Evolutionary conservation across 1,140 invertebrate genomes (phyloP).

Genomic region (Drosophila ohnishii): DNA sequence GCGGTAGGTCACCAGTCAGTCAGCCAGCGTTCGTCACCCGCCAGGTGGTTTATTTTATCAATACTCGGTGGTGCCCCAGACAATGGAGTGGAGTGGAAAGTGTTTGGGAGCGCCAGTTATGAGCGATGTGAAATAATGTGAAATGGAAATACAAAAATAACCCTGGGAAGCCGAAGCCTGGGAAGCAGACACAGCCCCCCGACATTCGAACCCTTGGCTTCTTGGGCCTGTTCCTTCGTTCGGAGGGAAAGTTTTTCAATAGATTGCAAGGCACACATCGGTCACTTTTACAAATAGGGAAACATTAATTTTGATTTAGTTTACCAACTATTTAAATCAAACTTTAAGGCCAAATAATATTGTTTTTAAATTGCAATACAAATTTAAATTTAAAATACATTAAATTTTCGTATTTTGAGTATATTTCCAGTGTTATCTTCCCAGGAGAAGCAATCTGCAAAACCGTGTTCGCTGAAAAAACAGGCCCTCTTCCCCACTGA

Average conservation of each 20-base stretch:
- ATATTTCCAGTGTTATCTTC: background rate
- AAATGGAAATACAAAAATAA: background rate
- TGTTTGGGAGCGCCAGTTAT: slow-evolving; percentile 35
- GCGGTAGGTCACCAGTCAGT: slow-evolving; percentile 44
- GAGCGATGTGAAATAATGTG: slow-evolving; percentile 23
- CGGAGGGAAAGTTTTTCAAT: slow-evolving; percentile 38
- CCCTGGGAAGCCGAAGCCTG: slow-evolving; percentile 18
- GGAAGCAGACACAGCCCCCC: slow-evolving; percentile 4
- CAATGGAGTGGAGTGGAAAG: slow-evolving; percentile 39
- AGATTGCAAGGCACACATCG: slow-evolving; percentile 11
- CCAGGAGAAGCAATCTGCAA: background rate
- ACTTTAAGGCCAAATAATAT: too few relatives aligned
- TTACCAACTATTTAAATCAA: background rate
- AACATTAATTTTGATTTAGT: background rate
- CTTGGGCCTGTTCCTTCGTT: background rate
- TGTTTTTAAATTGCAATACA: too few relatives aligned
- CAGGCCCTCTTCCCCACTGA: slow-evolving; percentile 5
- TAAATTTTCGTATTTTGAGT: background rate
- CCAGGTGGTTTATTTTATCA: slow-evolving; percentile 32
- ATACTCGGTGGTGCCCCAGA: slow-evolving; percentile 15
- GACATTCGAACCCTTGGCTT: slow-evolving; percentile 16
- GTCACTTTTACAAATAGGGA: background rate
- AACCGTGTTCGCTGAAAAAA: background rate
- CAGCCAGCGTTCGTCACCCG: background rate
- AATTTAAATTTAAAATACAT: too few relatives aligned